These are phyloP conservation scores for Mobula hypostoma DNA, from an alignment of 2,113 vertebrate genomes.

Conservation along the genomic window DNA sequence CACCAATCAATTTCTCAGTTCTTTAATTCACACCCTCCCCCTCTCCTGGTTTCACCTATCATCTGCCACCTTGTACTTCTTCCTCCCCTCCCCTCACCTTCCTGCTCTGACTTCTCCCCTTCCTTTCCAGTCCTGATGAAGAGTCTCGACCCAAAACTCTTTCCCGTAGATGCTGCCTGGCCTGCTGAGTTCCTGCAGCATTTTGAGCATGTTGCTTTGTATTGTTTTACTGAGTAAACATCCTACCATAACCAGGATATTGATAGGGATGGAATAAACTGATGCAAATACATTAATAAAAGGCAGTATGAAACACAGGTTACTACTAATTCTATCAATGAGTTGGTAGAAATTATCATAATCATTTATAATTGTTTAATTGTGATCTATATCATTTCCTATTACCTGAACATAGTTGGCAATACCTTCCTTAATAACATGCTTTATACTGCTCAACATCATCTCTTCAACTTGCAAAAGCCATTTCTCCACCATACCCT, in stretches of 20 bases:
- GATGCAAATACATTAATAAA: background rate
- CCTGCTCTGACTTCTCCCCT: too few relatives aligned
- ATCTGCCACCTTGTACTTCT: too few relatives aligned
- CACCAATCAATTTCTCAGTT: too few relatives aligned
- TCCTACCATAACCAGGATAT: background rate
- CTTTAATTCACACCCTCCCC: too few relatives aligned
- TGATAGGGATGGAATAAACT: background rate
- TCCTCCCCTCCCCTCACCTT: too few relatives aligned
- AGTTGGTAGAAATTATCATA: too few relatives aligned
- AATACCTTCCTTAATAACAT: constrained; percentile 67
- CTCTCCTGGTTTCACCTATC: too few relatives aligned
- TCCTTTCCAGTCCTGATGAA: too few relatives aligned
- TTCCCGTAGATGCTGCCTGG: too few relatives aligned
- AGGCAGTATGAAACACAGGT: background rate
- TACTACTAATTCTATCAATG: background rate
- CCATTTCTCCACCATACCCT: constrained; percentile 95
- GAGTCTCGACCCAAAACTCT: too few relatives aligned
- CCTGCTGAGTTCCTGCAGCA: too few relatives aligned
- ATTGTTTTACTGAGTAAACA: background rate
- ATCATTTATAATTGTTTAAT: background rate
- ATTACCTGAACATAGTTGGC: constrained; percentile 68
- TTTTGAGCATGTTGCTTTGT: background rate
- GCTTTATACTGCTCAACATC: constrained; percentile 71
- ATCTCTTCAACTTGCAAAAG: constrained; percentile 75
- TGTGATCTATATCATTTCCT: background rate